Percentiles rank a stretch among this genome's conserved stretches.
Conservation (phyloP, 1,140 invertebrate species). For the Tetramorium simillimum region DNA sequence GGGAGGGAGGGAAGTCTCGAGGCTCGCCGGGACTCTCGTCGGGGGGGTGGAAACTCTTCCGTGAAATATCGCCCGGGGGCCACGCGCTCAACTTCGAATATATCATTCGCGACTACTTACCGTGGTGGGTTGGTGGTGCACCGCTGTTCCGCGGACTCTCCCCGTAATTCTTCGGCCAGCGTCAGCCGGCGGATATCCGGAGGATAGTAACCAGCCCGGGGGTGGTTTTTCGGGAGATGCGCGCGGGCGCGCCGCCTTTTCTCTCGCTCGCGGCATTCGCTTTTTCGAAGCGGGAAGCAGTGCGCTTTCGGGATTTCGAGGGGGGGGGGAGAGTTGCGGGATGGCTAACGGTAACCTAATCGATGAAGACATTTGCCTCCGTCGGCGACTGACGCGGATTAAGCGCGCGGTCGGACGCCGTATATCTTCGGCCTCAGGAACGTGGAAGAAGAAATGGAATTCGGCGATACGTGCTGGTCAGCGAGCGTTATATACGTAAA, state of each 20-base stretch:
- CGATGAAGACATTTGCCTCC: constrained; percentile 52
- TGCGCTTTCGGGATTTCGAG: constrained; percentile 6
- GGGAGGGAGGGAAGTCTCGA: neutral
- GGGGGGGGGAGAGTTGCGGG: neutral
- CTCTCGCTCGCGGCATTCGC: constrained; percentile 28
- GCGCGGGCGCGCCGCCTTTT: constrained; percentile 30
- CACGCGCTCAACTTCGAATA: constrained; percentile 74
- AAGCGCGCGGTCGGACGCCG: constrained; percentile 34
- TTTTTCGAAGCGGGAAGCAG: neutral
- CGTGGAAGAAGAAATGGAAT: constrained; percentile 48
- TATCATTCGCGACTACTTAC: constrained; percentile 79
- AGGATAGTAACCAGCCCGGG: neutral
- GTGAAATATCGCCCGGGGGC: constrained; percentile 74
- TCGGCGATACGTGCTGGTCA: constrained; percentile 26
- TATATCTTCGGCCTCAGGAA: constrained; percentile 17
- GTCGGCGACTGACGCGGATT: constrained; percentile 31
- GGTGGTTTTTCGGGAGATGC: constrained; percentile 41
- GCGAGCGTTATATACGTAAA: neutral
- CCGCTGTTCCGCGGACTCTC: constrained; percentile 19
- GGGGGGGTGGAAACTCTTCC: constrained; percentile 56
- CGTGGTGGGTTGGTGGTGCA: neutral
- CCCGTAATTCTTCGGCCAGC: constrained; percentile 65
- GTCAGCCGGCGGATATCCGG: constrained; percentile 19
- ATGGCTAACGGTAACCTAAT: constrained; percentile 13
- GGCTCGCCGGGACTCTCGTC: neutral